phyloP scores from a whole-genome alignment of 1,140 invertebrate genomes.

The Limonius californicus region DNA sequence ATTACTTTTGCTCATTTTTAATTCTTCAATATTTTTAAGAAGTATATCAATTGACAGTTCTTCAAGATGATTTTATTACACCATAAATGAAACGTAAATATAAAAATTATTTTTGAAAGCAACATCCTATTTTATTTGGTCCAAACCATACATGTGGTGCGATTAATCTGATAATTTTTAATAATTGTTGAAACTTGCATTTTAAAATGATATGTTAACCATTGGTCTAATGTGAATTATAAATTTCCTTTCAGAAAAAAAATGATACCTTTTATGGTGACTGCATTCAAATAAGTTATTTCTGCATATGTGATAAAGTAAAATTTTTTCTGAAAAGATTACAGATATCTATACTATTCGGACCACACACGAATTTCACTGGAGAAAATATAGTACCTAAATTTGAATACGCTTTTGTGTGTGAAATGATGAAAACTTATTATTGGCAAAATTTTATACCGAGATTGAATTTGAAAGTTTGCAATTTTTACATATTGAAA shows the following conservation, averaged over 20 bases:
- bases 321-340: constrained; percentile 10
- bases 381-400: background rate
- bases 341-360: background rate
- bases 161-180: constrained; percentile 7
- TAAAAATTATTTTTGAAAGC: background rate
- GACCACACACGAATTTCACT: background rate
- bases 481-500: constrained; percentile 23
- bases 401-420: too few species aligned
- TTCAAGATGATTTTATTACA: constrained; percentile 23
- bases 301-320: background rate
- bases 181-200: constrained; percentile 9
- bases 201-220: constrained; percentile 39
- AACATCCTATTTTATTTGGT: constrained; percentile 30
- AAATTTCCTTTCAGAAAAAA: constrained; percentile 17
- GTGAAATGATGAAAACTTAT: constrained; percentile 26
- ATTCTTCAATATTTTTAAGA: background rate
- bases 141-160: constrained; percentile 28
- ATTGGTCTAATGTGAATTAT: constrained; percentile 32
- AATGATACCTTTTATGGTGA: constrained; percentile 26
- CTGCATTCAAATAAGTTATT: background rate
- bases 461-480: constrained; percentile 35
- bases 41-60: constrained; percentile 10
- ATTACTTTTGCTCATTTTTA: constrained; percentile 7
- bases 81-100: constrained; percentile 17
- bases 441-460: constrained; percentile 41